A percentile compares a stretch with the other conserved stretches of the same genome.
These are phyloP conservation scores for Drosophila mayaguana DNA, from an alignment of 2,888 invertebrate genomes.

Conservation along the genomic window DNA sequence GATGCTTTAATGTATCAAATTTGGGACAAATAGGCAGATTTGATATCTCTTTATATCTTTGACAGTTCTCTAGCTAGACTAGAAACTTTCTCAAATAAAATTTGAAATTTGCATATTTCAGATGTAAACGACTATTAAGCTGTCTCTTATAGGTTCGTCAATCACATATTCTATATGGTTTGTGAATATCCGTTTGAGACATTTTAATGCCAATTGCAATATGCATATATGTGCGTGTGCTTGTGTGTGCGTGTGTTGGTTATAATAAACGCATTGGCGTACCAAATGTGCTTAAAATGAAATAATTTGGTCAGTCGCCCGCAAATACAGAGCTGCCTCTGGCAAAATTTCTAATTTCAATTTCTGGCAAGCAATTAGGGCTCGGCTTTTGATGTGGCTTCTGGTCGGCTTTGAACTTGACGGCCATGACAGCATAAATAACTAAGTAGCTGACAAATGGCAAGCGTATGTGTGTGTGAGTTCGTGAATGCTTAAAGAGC, in stretches of 20 bases:
- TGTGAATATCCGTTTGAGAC: not conserved
- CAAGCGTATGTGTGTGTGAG: conserved; percentile 18
- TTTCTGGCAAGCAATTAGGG: conserved; percentile 63
- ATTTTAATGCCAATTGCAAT: not conserved
- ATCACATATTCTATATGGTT: not conserved
- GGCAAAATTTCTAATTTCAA: conserved; percentile 52
- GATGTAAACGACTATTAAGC: not conserved
- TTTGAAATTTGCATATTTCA: too few relatives aligned
- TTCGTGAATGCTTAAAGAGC: conserved; percentile 30
- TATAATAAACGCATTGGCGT: conserved; percentile 5
- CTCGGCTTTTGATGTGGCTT: conserved; percentile 69
- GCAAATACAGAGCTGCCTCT: conserved; percentile 26
- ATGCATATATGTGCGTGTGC: not conserved
- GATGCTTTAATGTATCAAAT: too few relatives aligned
- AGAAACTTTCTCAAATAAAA: too few relatives aligned
- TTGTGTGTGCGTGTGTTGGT: not conserved
- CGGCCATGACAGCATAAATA: conserved; percentile 39
- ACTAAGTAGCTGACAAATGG: conserved; percentile 41
- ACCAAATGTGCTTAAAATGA: conserved; percentile 18
- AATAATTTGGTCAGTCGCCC: conserved; percentile 33
- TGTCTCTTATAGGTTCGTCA: too few relatives aligned
- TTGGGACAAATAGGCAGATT: too few relatives aligned
- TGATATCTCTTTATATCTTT: not conserved
- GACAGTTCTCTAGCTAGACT: not conserved
- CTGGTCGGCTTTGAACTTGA: conserved; percentile 49